Percentiles rank a stretch among this genome's conserved stretches.
phyloP scores from a whole-genome alignment of 2,797 vertebrate species.

The Oceanodroma leucorhoa region DNA sequence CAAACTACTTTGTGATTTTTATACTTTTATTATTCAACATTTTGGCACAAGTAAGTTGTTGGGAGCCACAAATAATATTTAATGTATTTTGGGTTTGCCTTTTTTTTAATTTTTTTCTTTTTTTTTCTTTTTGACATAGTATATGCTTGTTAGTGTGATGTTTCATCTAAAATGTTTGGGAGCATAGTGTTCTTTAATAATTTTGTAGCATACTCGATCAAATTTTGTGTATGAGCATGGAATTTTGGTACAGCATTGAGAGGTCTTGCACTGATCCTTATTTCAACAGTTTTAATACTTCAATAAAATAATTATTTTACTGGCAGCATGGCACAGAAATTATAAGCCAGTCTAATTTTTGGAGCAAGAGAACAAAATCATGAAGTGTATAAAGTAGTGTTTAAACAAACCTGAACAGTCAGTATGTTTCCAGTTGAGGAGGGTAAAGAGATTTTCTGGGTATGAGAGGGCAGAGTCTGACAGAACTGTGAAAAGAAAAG shows the following conservation, averaged over 20 bases:
- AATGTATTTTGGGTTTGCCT: background rate
- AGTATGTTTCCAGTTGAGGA: background rate
- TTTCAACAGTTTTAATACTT: background rate
- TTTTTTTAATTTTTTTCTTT: background rate
- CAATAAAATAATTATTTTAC: background rate
- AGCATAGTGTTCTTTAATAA: background rate
- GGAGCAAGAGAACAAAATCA: background rate
- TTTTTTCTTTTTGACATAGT: background rate
- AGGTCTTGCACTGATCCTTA: background rate
- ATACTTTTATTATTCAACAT: slow-evolving; percentile 79
- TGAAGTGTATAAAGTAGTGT: background rate
- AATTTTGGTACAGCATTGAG: background rate
- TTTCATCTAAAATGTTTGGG: background rate
- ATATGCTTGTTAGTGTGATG: background rate
- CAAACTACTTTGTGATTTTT: slow-evolving; percentile 75
- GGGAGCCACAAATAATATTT: background rate
- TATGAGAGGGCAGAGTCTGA: background rate
- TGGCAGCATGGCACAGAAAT: background rate
- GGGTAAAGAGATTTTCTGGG: background rate
- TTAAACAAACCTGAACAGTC: background rate
- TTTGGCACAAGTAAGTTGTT: slow-evolving; percentile 81
- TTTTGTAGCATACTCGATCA: background rate
- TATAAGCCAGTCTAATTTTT: background rate
- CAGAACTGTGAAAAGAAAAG: background rate
- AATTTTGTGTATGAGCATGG: background rate